Evolutionary conservation across 1,140 invertebrate species (phyloP).

Genomic region (Adelges cooleyi): DNA sequence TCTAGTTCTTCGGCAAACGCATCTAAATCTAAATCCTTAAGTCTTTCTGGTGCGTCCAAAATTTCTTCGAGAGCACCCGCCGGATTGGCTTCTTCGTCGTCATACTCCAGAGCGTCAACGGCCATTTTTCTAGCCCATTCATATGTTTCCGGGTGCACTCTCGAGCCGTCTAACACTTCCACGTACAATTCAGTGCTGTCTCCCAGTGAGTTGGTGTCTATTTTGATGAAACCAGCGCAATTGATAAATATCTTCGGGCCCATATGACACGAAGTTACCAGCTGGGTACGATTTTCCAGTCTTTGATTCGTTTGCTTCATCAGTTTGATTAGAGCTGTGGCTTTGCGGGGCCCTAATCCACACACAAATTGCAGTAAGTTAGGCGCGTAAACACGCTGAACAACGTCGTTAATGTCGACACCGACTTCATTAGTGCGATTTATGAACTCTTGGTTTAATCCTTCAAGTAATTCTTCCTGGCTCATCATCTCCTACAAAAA

Average conservation of each 20-base stretch:
- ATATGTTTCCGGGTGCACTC: slow-evolving; percentile 98
- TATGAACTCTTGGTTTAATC: slow-evolving; percentile 83
- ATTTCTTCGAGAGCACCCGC: slow-evolving; percentile 95
- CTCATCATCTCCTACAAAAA: slow-evolving; percentile 63
- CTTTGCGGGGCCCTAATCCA: slow-evolving; percentile 92
- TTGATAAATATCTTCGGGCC: slow-evolving; percentile 98
- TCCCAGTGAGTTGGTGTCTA: slow-evolving; percentile 87
- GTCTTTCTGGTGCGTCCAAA: slow-evolving; percentile 81
- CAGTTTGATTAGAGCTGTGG: slow-evolving; percentile 74
- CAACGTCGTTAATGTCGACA: slow-evolving; percentile 91
- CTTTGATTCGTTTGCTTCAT: slow-evolving; percentile 88
- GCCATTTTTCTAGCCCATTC: slow-evolving; percentile 99
- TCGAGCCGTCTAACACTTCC: slow-evolving; percentile 91
- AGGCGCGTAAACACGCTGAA: slow-evolving; percentile 73
- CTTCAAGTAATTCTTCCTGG: slow-evolving; percentile 75
- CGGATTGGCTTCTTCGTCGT: slow-evolving; percentile 87
- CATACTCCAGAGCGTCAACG: slow-evolving; percentile 96
- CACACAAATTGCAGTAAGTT: slow-evolving; percentile 96
- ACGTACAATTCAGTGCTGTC: slow-evolving; percentile 90
- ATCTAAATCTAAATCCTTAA: slow-evolving; percentile 95
- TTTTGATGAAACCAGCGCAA: slow-evolving; percentile 98
- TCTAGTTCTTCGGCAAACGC: slow-evolving; percentile 97
- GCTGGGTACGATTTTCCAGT: slow-evolving; percentile 85
- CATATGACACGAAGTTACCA: slow-evolving; percentile 91
- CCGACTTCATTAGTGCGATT: slow-evolving; percentile 91